phyloP scores from a whole-genome alignment of 2,888 invertebrate genomes.

The Eretmocerus hayati region DNA sequence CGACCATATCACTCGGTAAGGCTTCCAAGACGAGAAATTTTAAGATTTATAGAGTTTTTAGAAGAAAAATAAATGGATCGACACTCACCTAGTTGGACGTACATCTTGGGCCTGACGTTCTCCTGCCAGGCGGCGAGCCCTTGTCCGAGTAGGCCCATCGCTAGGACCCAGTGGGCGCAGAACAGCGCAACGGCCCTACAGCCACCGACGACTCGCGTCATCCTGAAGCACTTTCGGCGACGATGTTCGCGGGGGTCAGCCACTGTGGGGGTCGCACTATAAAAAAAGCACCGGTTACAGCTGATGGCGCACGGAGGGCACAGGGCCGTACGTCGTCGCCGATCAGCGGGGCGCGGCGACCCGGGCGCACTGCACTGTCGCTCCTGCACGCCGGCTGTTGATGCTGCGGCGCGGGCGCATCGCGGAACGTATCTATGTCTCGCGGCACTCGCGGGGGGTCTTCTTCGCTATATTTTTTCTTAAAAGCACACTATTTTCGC shows the following conservation, averaged over 20 bases:
- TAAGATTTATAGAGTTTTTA: no score
- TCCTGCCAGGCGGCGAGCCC: conserved; percentile 74
- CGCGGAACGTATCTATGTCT: no score
- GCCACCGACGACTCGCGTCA: conserved; percentile 1
- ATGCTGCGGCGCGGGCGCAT: background rate
- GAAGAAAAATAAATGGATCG: background rate
- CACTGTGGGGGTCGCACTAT: background rate
- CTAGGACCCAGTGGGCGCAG: conserved; percentile 48
- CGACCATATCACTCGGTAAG: no score
- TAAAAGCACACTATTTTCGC: no score
- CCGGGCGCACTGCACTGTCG: conserved; percentile 2
- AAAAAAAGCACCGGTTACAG: no score
- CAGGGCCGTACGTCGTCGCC: conserved; percentile 26
- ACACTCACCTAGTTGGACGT: conserved; percentile 80
- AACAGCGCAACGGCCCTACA: background rate
- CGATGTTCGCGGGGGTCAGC: background rate
- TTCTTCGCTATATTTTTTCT: no score
- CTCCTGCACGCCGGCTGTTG: background rate
- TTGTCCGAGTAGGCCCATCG: conserved; percentile 50
- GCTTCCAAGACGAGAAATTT: no score
- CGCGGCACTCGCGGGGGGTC: background rate
- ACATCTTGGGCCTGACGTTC: conserved; percentile 86
- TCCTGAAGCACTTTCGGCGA: background rate
- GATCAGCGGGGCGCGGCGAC: conserved; percentile 32
- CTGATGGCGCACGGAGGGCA: background rate